Conservation (phyloP, 2,888 invertebrate genomes). For the Germaria angustata region DNA sequence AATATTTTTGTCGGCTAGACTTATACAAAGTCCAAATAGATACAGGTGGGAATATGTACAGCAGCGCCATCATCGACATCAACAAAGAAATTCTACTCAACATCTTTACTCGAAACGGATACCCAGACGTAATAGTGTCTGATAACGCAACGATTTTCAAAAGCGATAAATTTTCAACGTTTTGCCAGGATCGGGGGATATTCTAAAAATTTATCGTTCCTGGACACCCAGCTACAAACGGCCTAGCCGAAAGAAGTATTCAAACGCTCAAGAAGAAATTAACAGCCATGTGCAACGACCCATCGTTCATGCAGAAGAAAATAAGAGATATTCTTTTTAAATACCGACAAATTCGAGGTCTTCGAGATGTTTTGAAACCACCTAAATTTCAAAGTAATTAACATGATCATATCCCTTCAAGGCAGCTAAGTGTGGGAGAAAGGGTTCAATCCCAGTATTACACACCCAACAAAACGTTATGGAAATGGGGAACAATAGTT, state of each 20-base stretch:
- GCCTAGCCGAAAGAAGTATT: too few species aligned
- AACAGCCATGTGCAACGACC: neutral
- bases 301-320: neutral
- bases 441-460: slow-evolving; percentile 40
- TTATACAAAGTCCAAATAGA: slow-evolving; percentile 32
- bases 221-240: too few species aligned
- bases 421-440: neutral
- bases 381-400: neutral
- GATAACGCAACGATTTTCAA: too few species aligned
- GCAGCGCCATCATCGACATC: slow-evolving; percentile 4
- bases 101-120: neutral
- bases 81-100: slow-evolving; percentile 6
- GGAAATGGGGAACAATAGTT: slow-evolving; percentile 26
- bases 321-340: slow-evolving; percentile 10
- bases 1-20: too few species aligned
- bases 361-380: neutral
- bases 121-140: too few species aligned
- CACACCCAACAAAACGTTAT: slow-evolving; percentile 11
- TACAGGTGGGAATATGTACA: neutral
- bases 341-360: slow-evolving; percentile 6
- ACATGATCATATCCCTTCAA: neutral
- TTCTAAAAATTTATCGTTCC: slow-evolving; percentile 52
- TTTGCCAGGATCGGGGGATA: slow-evolving; percentile 43
- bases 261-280: slow-evolving; percentile 15
- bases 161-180: slow-evolving; percentile 50